Conservation (phyloP, 1,140 invertebrate species). For the Pantala flavescens region DNA sequence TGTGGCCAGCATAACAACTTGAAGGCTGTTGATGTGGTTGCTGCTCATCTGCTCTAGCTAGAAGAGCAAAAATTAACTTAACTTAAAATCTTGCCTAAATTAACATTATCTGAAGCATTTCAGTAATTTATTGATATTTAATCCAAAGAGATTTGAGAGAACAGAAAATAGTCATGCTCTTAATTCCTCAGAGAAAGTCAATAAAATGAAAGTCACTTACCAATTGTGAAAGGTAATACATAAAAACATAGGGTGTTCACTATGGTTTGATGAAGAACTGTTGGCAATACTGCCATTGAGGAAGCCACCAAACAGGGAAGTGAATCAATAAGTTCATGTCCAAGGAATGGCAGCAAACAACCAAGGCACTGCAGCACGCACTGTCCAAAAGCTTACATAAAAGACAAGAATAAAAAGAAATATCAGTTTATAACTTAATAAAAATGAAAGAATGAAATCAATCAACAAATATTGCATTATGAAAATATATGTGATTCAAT, state of each 20-base stretch:
- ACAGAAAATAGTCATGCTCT: too few relatives aligned
- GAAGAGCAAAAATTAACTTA: constrained; percentile 15
- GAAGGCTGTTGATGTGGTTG: constrained; percentile 27
- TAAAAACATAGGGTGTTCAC: constrained; percentile 92
- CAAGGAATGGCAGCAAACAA: constrained; percentile 89
- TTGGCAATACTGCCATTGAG: constrained; percentile 83
- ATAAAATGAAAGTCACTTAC: constrained; percentile 53
- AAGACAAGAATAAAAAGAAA: constrained; percentile 27
- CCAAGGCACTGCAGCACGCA: constrained; percentile 80
- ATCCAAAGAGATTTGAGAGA: too few relatives aligned
- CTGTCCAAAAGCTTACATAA: constrained; percentile 70
- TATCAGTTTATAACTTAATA: too few relatives aligned
- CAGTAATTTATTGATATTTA: too few relatives aligned
- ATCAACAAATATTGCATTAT: too few relatives aligned
- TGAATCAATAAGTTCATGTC: constrained; percentile 90
- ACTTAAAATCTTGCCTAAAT: too few relatives aligned
- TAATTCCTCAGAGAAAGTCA: too few relatives aligned
- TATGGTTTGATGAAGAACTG: constrained; percentile 84
- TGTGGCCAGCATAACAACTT: constrained; percentile 80
- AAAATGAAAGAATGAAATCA: too few relatives aligned
- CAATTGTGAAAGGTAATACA: constrained; percentile 91
- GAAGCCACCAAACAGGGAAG: constrained; percentile 90
- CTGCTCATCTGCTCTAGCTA: background rate
- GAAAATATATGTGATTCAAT: too few relatives aligned
- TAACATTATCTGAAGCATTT: too few relatives aligned